phyloP scores from a whole-genome alignment of 2,797 vertebrate genomes.

The Danio jaintianensis region DNA sequence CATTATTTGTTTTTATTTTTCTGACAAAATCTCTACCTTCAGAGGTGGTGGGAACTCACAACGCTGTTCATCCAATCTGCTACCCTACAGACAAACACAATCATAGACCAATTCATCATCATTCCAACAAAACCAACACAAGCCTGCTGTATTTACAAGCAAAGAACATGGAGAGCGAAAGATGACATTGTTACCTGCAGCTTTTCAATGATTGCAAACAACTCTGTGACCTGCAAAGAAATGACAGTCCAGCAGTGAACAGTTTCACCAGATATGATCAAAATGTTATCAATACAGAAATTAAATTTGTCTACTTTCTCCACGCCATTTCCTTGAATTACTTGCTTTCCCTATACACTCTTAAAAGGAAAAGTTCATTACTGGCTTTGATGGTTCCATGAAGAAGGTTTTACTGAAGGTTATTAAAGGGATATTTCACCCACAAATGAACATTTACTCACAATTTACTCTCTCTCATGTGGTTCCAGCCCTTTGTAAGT shows the following conservation, averaged over 20 bases:
- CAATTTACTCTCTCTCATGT: too few species aligned
- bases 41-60: slow-evolving; percentile 82
- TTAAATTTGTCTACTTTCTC: not conserved
- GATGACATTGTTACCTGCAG: slow-evolving; percentile 77
- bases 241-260: slow-evolving; percentile 54
- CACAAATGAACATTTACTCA: too few species aligned
- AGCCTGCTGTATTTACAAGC: slow-evolving; percentile 35
- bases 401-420: too few species aligned
- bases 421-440: too few species aligned
- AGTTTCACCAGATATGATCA: slow-evolving; percentile 21
- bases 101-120: slow-evolving; percentile 30
- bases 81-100: slow-evolving; percentile 74
- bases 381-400: too few species aligned
- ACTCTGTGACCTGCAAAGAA: slow-evolving; percentile 77
- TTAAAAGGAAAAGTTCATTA: not conserved
- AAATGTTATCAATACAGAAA: not conserved
- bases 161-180: slow-evolving; percentile 40
- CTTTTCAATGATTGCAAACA: slow-evolving; percentile 87
- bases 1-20: not conserved
- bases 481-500: too few species aligned
- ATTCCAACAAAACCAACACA: slow-evolving; percentile 50
- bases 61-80: slow-evolving; percentile 83
- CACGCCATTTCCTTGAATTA: not conserved
- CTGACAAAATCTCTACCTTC: slow-evolving; percentile 68
- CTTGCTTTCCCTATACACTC: not conserved